Evolutionary conservation across 92 coral and sea anemone species (phyloP), one percentile per base, ranked within the genome.

Genomic region (Phenganax subtilis): DNA sequence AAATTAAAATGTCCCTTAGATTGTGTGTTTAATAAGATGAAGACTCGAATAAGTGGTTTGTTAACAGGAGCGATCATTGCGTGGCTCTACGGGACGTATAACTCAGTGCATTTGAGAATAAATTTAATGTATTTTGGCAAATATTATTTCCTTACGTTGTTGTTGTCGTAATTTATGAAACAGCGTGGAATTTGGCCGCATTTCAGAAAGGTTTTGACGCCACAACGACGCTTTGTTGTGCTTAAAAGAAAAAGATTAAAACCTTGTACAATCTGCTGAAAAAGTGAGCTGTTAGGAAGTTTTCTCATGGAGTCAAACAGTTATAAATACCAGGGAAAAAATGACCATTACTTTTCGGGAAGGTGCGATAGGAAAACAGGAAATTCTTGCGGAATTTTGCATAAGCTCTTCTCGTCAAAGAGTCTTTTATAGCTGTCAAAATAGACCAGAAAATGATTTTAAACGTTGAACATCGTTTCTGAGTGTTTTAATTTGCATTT

Each of bases 101-200:
- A 47, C 51, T 65, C 51, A 11, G 28, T 7, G 69, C 12, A 8
- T 14, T 76, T 17, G n/a, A 14, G 11, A 44, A 6, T 28, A 55
- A 76, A 51, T 55, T 59, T 63, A 79, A 79, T 63, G 44, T 51
- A 51, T 79, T 79, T 64, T 79, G 83, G 83, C 75, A 63, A 63
- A 12, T 79, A 56, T 54, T 8, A 65, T 79, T 79, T 79, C 83
- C 74, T 63, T 58, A 28, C 51, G 73, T 56, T 64, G 16, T 51
- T n/a, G 60, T 79, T 79, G 25, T 51, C 7, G 63, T 54, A 73
- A 52, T 29, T 73, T 47, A 27, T 59, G 57, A 73, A 73, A 12
- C 61, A 12, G 57, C 74, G 9, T 15, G 75, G 69, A 51, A 16
- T 77, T 62, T 65, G 74, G 59, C 73, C 10, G 58, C 27, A 29